Percentiles rank a stretch among this genome's conserved stretches.
phyloP scores from a whole-genome alignment of 2,113 vertebrate genomes.

The Polyodon spathula region DNA sequence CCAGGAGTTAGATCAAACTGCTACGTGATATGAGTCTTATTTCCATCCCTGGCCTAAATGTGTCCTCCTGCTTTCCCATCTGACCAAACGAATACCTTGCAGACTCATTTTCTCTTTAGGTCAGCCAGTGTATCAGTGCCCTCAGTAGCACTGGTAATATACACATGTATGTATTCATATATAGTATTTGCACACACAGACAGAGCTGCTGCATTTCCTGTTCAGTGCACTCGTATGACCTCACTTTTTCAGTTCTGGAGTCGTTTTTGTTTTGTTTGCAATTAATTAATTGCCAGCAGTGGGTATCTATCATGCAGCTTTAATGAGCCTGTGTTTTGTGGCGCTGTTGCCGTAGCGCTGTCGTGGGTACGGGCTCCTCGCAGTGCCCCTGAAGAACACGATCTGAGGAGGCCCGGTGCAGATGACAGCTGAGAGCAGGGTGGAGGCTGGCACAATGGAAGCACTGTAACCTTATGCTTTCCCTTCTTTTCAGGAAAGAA shows the following conservation, averaged over 20 bases:
- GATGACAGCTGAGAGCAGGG: constrained; percentile 17
- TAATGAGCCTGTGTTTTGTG: constrained; percentile 34
- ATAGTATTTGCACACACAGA: too few relatives aligned
- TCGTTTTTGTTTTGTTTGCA: constrained; percentile 1
- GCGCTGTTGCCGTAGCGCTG: constrained; percentile 10
- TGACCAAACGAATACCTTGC: too few relatives aligned
- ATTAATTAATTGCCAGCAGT: constrained; percentile 14
- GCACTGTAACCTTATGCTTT: constrained; percentile 11
- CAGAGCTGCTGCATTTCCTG: too few relatives aligned
- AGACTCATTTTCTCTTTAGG: too few relatives aligned
- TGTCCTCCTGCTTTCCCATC: too few relatives aligned
- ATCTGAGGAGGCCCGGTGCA: constrained; percentile 12
- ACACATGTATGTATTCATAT: too few relatives aligned
- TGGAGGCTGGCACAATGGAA: background rate
- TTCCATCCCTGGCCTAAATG: too few relatives aligned
- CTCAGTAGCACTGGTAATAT: too few relatives aligned
- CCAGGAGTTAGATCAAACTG: too few relatives aligned
- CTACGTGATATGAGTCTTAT: too few relatives aligned
- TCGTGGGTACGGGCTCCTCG: constrained; percentile 12
- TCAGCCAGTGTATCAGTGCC: too few relatives aligned
- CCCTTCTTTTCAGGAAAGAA: background rate
- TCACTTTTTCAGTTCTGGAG: background rate
- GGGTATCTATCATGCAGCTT: constrained; percentile 38
- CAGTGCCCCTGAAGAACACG: constrained; percentile 21
- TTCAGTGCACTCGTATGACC: too few relatives aligned